These are phyloP conservation scores for Miniopterus natalensis DNA, from an alignment of 2,113 vertebrate species.

Conservation along the genomic window DNA sequence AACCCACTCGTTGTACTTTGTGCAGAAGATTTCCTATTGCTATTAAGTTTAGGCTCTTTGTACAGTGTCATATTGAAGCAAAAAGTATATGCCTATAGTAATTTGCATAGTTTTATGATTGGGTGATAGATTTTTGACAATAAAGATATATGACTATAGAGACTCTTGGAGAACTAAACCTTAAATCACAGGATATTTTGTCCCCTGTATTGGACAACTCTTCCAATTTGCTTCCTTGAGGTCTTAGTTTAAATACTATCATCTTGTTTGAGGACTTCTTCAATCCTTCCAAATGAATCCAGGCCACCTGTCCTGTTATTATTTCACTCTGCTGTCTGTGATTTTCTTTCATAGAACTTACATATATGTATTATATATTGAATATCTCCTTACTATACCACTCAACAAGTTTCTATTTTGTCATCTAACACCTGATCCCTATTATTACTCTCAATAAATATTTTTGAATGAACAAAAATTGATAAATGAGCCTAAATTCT, in stretches of 20 bases:
- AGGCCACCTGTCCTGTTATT: not conserved
- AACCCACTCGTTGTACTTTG: not conserved
- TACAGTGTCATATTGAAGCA: not conserved
- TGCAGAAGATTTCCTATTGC: not conserved
- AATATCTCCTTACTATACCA: not conserved
- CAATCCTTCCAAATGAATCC: not conserved
- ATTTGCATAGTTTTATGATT: not conserved
- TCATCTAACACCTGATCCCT: not conserved
- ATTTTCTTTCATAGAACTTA: not conserved
- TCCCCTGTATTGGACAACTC: not conserved
- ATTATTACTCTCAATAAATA: not conserved
- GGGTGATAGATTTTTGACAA: not conserved
- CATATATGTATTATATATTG: not conserved
- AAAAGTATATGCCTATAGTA: not conserved
- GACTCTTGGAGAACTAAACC: not conserved
- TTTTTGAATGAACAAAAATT: not conserved
- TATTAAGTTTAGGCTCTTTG: not conserved
- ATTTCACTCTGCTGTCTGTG: not conserved
- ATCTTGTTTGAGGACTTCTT: not conserved
- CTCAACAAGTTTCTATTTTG: not conserved
- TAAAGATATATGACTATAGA: not conserved
- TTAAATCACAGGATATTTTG: not conserved
- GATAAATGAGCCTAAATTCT: not conserved
- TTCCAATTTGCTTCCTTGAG: not conserved
- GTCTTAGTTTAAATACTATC: not conserved